Evolutionary conservation across 2,888 invertebrate genomes (phyloP), one percentile per base, ranked within the genome.

Genomic region (Lithodes maja): DNA sequence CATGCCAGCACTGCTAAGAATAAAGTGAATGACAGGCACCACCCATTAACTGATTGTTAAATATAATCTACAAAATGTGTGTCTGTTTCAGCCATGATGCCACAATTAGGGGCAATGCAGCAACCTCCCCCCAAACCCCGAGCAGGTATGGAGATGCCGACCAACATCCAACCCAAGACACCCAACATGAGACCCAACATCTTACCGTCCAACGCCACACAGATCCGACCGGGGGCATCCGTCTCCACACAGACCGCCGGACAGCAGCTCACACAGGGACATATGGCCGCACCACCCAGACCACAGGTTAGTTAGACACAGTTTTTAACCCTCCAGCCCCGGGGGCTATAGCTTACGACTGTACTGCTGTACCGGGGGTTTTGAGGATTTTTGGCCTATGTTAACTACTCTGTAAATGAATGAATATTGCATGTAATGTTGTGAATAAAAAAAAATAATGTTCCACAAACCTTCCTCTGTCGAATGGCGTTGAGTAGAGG

Each of bases 161-260:
- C 91, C 75, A 91, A 91, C 86, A 91, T 91, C 53, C 91, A 91
- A 55, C 91, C 91, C 17, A 91, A 91, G 61, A 86, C 88, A 9
- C 88, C 90, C 50, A 86, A 61, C 55, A 90, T 87, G 85, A 87
- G 87, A 17, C 87, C 85, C 54, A 75, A 88, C 49, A 86, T 90
- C 75, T 83, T 90, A 3, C 90, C 90, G 12, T 90, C 90, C 79
- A 89, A 84, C 61, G 33, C 85, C 17, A 71, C 88, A 53, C 87
- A 88, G 52, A 90, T 88, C 77, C 85, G 88, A 49, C 88, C 85
- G 9, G 88, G 88, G n/a, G 85, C 89, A 9, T 88, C 88, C 55
- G 89, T 89, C 53, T 89, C 88, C 1, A 88, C 88, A 9, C 86
- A 85, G 83, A 88, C 88, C 69, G 90, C 90, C 5, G 90, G 87